Conservation (phyloP, 1,140 invertebrate genomes). For the Danaus plexippus region DNA sequence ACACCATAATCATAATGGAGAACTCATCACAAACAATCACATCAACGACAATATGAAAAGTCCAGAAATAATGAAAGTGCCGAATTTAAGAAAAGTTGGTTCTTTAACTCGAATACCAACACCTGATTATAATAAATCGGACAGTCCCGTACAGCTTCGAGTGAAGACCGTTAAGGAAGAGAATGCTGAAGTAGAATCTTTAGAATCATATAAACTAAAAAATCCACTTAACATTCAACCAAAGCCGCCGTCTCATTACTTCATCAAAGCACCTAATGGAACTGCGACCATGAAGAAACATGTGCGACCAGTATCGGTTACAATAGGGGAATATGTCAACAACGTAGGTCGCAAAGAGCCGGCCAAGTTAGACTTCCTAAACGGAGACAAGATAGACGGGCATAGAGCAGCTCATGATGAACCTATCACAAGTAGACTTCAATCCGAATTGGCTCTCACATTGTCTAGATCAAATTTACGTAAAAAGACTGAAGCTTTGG, state of each 20-base stretch:
- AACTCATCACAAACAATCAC: constrained; percentile 20
- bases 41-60: constrained; percentile 11
- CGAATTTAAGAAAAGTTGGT: constrained; percentile 45
- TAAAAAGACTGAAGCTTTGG: constrained; percentile 78
- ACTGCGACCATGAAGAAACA: constrained; percentile 68
- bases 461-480: constrained; percentile 81
- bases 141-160: constrained; percentile 48
- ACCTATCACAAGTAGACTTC: constrained; percentile 76
- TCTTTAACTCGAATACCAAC: constrained; percentile 71
- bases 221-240: constrained; percentile 73
- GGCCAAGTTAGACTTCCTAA: constrained; percentile 78
- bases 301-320: constrained; percentile 73
- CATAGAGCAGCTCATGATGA: constrained; percentile 45
- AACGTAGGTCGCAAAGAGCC: constrained; percentile 74
- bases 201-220: constrained; percentile 80
- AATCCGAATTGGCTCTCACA: constrained; percentile 80
- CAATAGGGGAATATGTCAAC: constrained; percentile 78
- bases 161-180: constrained; percentile 69
- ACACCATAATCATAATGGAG: constrained; percentile 33
- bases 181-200: constrained; percentile 77
- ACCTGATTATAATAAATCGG: constrained; percentile 74
- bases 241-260: constrained; percentile 79
- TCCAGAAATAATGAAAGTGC: constrained; percentile 35
- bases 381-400: constrained; percentile 58
- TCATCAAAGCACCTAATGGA: constrained; percentile 68